Base-by-base conservation (phyloP, 1,140 invertebrate species). In the Cryptotermes secundus region DNA sequence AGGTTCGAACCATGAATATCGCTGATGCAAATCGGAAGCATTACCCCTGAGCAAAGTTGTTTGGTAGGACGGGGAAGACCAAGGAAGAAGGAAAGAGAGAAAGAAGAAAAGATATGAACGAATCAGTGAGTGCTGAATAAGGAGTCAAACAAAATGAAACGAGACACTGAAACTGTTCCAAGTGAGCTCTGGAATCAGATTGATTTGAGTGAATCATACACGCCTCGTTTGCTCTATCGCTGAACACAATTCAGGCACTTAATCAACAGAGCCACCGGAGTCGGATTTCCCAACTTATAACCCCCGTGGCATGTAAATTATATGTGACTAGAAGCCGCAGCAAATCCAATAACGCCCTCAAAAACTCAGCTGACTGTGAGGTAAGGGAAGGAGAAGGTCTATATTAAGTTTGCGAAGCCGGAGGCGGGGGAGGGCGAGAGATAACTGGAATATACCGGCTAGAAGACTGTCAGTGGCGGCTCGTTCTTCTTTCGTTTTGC, bases 331-430 rank as follows among this genome's bases (percentile, higher is more conserved):
- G 59, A 72, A 72, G 59, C 59, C 59, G 31, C 59, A 72, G 59
- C 59, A 72, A 72, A 72, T 72, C 59, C 59, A 72, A 72, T 72
- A 72, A 72, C 59, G 59, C 31, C 59, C 59, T 72, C 59, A 72
- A 72, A 72, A 72, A 72, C 26, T 26, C 59, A n/a, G 59, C 14
- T 26, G 59, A 72, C 9, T 72, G 9, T 72, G 31, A 72, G 59
- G 59, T 31, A 72, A 72, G 59, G n/a, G n/a, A 72, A 72, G 59
- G n/a, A 31, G 24, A 72, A 31, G 31, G 59, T n/a, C 59, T 31
- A 72, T 72, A 72, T 72, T n/a, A 72, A 72, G 59, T 72, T 72
- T 72, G 59, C 59, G 59, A n/a, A 9, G 26, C n/a, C n/a, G n/a
- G n/a, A n/a, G n/a, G n/a, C 6, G 24, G 12, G 53, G 53, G 14